A percentile compares a stretch with the other conserved stretches of the same genome.
These are phyloP conservation scores for Plebejus melissa DNA, from an alignment of 2,888 invertebrate species.

Conservation along the genomic window DNA sequence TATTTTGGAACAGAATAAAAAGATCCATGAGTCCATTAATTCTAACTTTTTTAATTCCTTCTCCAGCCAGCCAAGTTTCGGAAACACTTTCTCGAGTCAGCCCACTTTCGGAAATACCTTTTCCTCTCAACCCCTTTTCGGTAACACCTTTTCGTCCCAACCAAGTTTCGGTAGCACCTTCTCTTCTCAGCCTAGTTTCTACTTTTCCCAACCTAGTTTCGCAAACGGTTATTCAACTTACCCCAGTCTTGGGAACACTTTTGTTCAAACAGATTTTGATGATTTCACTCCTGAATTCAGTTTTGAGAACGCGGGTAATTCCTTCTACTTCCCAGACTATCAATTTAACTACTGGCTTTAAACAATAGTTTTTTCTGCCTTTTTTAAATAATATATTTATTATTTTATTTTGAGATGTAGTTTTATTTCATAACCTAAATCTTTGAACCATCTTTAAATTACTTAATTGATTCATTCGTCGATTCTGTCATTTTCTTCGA, in stretches of 20 bases:
- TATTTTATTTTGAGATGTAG: background rate
- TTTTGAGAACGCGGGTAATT: background rate
- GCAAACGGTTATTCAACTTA: background rate
- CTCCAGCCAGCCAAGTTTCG: background rate
- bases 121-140: background rate
- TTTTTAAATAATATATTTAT: background rate
- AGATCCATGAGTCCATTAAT: conserved; percentile 10
- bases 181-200: background rate
- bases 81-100: background rate
- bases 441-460: background rate
- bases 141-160: background rate
- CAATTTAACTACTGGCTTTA: background rate
- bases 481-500: background rate
- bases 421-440: background rate
- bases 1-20: conserved; percentile 6
- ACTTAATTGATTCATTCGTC: background rate
- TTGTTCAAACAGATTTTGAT: background rate
- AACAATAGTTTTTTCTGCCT: background rate
- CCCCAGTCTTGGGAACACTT: background rate
- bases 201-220: background rate
- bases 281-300: background rate
- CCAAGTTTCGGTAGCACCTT: background rate
- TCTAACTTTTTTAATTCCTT: background rate
- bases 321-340: background rate
- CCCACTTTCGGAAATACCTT: background rate